Percentiles rank a stretch among this genome's conserved stretches.
phyloP scores from a whole-genome alignment of 2,888 invertebrate genomes.

The Heteromurus nitidus region DNA sequence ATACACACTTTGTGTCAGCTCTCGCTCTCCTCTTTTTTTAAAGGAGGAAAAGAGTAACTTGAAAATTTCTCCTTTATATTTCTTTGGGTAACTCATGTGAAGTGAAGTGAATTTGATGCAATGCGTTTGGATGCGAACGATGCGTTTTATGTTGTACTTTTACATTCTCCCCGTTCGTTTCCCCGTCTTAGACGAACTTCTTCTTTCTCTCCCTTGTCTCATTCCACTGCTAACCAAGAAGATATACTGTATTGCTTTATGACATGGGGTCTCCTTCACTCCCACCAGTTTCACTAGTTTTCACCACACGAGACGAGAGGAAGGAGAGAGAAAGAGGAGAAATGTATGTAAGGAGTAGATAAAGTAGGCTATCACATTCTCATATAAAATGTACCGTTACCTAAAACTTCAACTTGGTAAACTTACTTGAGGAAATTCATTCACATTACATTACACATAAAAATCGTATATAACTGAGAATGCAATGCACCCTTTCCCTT shows the following conservation, averaged over 20 bases:
- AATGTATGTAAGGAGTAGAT: neutral
- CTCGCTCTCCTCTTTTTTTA: no score
- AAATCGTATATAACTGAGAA: conserved; percentile 23
- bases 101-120: conserved; percentile 59
- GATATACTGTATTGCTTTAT: conserved; percentile 24
- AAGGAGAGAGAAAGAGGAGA: neutral
- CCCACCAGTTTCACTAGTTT: neutral
- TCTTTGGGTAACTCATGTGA: conserved; percentile 48
- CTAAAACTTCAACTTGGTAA: no score
- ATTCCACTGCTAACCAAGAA: neutral
- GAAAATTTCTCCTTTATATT: conserved; percentile 30
- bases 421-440: conserved; percentile 16
- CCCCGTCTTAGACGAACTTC: no score
- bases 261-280: neutral
- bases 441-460: conserved; percentile 23
- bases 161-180: conserved; percentile 29
- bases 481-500: conserved; percentile 38
- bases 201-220: conserved; percentile 25
- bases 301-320: no score
- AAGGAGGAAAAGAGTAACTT: conserved; percentile 19
- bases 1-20: no score
- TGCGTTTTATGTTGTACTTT: conserved; percentile 59
- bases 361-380: neutral
- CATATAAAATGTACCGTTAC: neutral
- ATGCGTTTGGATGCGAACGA: conserved; percentile 58